Base-by-base conservation (phyloP, 2,797 vertebrate species). In the Pagetopsis macropterus region DNA sequence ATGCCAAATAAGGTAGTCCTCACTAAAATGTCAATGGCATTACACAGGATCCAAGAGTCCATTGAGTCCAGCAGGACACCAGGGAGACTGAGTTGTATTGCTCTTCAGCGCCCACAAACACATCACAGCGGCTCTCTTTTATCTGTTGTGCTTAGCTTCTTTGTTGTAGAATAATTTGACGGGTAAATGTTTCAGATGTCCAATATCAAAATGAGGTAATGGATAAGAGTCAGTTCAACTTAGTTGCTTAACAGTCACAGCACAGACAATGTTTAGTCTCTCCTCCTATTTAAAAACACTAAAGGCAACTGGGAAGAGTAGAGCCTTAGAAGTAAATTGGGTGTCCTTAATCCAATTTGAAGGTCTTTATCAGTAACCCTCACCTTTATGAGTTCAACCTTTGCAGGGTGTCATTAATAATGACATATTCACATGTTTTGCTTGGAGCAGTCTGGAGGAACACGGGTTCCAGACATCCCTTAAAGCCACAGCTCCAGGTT, bases 341-440 rank as follows among this genome's bases (percentile, higher is more conserved):
- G 75, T 59, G 41, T 2, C 16, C 83, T 70, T 85, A 65, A 81
- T 84, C 54, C 48, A 46, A 48, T 75, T 64, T 82, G 66, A 79
- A 84, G 82, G 81, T 87, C 73, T 63, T 66, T 40, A 48, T 69
- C 58, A 61, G 43, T 51, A 78, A 37, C 44, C 11, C 44, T 59
- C 65, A 81, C 85, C 70, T 80, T 55, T 55, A 58, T 71, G 46
- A 70, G 72, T 72, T 83, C 78, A 86, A 87, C 88, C 76, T 86
- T 88, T 84, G 54, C 61, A 65, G 40, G 59, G 61, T 21, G 13
- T 78, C 73, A 83, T 84, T 84, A 85, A 83, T 82, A 87, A 68
- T 78, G 65, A 76, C n/a, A 59, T 72, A 49, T 59, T 76, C 59
- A 48, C 70, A 76, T 78, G 33, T 37, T 37, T 76, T 45, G 52